Evolutionary conservation across 1,140 invertebrate species (phyloP), one percentile per base, ranked within the genome.

Genomic region (Drosophila littoralis): DNA sequence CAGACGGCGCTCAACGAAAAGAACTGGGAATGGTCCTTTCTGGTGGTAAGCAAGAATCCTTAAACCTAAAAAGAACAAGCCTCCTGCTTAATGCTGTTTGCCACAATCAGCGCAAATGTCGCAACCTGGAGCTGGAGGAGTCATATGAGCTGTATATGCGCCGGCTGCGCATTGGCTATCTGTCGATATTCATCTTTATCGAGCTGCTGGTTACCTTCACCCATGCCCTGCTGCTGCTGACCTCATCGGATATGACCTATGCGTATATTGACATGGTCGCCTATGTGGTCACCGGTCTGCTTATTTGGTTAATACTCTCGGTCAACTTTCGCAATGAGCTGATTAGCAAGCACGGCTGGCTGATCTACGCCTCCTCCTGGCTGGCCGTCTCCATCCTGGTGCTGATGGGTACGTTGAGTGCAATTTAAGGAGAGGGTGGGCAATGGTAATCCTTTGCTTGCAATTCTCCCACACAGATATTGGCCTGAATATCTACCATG

Each of bases 61-160:
- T 28, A 28, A 28, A 28, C 5, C 4, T 0, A 28, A 3, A 28
- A 0, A 28, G 4, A 28, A 5, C 22, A 28, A 28, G 4, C 5
- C 22, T 2, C 2, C 22, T 3, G 22, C 22, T 12, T 40, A 13
- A 75, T 60, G 13, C 4, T 8, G 45, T 28, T 28, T 28, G 22
- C 17, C 57, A 0, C 5, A 57, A 45, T 15, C 42, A 97, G 96
- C 94, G 95, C 86, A 95, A 96, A 92, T 97, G 97, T 85, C 93
- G 94, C 77, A 94, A 95, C 69, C 95, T 96, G 84, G 94, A 95
- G 85, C 92, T 97, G 66, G 95, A 96, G 90, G 94, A 94, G 46
- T 92, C 97, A 8, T 97, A 96, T 86, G 93, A 94, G 68, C 93
- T 94, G 58, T 97, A 97, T 85, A 95, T 95, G 68, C 94, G 95